A percentile compares a stretch with the other conserved stretches of the same genome.
Conservation (phyloP, 2,888 invertebrate species). For the Mesorhabditis spiculigera region DNA sequence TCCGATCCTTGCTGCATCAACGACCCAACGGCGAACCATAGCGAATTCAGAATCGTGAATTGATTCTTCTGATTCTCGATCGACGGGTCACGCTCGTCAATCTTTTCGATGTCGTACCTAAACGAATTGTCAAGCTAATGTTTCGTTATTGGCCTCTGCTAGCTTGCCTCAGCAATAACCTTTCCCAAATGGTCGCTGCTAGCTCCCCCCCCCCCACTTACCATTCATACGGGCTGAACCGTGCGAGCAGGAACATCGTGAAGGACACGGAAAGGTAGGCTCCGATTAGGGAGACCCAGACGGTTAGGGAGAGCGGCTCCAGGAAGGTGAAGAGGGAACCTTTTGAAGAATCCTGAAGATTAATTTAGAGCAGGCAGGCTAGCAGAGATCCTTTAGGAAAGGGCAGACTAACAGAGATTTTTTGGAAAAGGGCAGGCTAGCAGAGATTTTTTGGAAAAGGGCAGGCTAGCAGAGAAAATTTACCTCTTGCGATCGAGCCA, state of each 20-base stretch:
- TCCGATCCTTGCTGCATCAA: constrained; percentile 73
- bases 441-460: too few relatives aligned
- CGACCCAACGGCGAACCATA: constrained; percentile 94
- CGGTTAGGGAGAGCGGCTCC: constrained; percentile 50
- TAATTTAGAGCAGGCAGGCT: too few relatives aligned
- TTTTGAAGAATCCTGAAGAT: constrained; percentile 11
- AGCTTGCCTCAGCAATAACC: background rate
- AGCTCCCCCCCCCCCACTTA: constrained; percentile 35
- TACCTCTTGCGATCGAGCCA: constrained; percentile 67
- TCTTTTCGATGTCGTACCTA: constrained; percentile 51
- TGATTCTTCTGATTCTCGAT: constrained; percentile 66
- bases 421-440: too few relatives aligned
- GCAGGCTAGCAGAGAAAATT: too few relatives aligned
- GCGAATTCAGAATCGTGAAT: constrained; percentile 91
- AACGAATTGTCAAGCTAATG: constrained; percentile 7
- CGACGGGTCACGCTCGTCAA: constrained; percentile 45
- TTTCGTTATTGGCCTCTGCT: too few relatives aligned
- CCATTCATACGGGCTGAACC: constrained; percentile 84
- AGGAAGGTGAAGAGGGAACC: constrained; percentile 52
- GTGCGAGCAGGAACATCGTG: constrained; percentile 89
- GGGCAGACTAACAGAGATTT: too few relatives aligned
- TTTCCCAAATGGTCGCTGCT: background rate
- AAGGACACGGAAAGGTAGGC: constrained; percentile 90
- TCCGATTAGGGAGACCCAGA: constrained; percentile 62
- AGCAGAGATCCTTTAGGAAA: too few relatives aligned